These are phyloP conservation scores for Uropsilus gracilis DNA, from an alignment of 2,113 vertebrate species.

Conservation along the genomic window DNA sequence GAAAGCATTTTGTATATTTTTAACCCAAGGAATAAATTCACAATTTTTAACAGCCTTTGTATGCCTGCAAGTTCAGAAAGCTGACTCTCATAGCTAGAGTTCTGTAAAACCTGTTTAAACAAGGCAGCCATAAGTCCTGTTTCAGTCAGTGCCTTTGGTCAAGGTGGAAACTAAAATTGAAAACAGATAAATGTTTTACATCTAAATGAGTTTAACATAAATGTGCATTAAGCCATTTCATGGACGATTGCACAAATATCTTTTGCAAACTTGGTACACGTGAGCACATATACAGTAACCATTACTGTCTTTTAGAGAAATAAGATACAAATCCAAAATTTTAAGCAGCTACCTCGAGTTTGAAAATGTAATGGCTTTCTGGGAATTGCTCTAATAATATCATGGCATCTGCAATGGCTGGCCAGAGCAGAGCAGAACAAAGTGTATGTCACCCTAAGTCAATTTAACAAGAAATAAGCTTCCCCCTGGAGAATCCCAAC, in stretches of 20 bases:
- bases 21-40: slow-evolving; percentile 26
- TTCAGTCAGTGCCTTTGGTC: slow-evolving; percentile 58
- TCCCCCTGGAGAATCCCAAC: slow-evolving; percentile 66
- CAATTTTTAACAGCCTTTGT: background rate
- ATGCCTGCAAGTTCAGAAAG: slow-evolving; percentile 31
- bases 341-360: slow-evolving; percentile 55
- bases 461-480: slow-evolving; percentile 77
- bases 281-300: slow-evolving; percentile 66
- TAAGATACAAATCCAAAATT: slow-evolving; percentile 47
- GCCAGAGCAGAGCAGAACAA: slow-evolving; percentile 48
- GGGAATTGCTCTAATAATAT: slow-evolving; percentile 66
- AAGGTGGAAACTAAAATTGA: slow-evolving; percentile 71
- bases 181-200: slow-evolving; percentile 78
- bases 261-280: slow-evolving; percentile 74
- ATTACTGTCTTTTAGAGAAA: slow-evolving; percentile 73
- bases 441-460: slow-evolving; percentile 61
- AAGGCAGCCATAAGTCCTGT: slow-evolving; percentile 61
- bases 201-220: slow-evolving; percentile 76
- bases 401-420: slow-evolving; percentile 62
- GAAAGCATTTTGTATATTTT: slow-evolving; percentile 61
- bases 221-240: slow-evolving; percentile 73
- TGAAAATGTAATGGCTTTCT: slow-evolving; percentile 72
- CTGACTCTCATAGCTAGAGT: slow-evolving; percentile 5
- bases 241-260: slow-evolving; percentile 71
- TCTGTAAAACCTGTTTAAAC: slow-evolving; percentile 64